These are phyloP conservation scores for Bombyx mori DNA, from an alignment of 1,140 invertebrate species.

Conservation along the genomic window DNA sequence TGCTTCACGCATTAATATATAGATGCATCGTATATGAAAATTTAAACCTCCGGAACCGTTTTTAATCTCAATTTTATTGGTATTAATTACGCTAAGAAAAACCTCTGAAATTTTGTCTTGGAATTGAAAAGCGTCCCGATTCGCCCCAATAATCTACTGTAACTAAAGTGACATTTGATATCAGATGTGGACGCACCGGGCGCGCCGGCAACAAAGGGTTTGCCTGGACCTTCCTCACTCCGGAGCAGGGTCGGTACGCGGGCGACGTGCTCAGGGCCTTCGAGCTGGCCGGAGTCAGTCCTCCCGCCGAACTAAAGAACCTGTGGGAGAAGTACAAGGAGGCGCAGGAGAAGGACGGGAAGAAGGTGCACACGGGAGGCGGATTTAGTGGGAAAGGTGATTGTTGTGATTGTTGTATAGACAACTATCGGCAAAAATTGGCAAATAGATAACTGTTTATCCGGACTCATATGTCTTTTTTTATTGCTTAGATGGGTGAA, in stretches of 20 bases:
- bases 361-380: constrained; percentile 93
- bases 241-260: constrained; percentile 92
- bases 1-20: too few species aligned
- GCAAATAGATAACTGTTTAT: too few species aligned
- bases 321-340: constrained; percentile 93
- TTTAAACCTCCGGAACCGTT: too few species aligned
- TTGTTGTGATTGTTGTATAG: constrained; percentile 67
- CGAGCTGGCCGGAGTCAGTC: constrained; percentile 83
- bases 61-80: too few species aligned
- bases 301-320: constrained; percentile 83
- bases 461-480: too few species aligned
- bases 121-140: too few species aligned
- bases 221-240: constrained; percentile 97
- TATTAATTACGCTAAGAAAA: too few species aligned
- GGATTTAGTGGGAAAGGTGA: constrained; percentile 96
- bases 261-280: constrained; percentile 95
- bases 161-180: too few species aligned
- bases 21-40: too few species aligned
- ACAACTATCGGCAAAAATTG: not conserved
- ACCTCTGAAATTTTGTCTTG: too few species aligned
- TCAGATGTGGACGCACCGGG: constrained; percentile 90
- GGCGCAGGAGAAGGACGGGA: constrained; percentile 90
- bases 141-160: too few species aligned
- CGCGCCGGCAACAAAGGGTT: constrained; percentile 97
- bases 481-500: too few species aligned